Evolutionary conservation across 2,797 vertebrate species (phyloP).

Genomic region (Hydrophis major): DNA sequence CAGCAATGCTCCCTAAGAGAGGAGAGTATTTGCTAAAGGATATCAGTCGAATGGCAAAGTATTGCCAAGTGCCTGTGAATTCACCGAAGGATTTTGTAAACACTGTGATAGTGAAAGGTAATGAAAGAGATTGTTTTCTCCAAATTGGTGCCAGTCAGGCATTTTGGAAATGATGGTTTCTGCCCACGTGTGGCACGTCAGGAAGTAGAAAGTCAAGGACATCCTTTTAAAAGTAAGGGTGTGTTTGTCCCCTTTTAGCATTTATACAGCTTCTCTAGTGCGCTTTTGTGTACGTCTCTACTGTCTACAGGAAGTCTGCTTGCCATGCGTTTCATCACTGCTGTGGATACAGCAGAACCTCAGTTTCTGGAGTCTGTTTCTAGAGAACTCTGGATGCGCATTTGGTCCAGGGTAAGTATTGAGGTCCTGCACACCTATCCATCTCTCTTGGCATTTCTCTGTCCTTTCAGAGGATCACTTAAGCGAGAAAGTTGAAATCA

Average conservation of each 20-base stretch:
- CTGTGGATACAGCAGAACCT: slow-evolving; percentile 68
- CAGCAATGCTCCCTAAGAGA: slow-evolving; percentile 80
- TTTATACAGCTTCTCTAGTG: rapidly evolving
- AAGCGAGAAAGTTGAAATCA: slow-evolving; percentile 15
- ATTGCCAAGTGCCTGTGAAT: slow-evolving; percentile 77
- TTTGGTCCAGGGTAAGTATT: slow-evolving; percentile 80
- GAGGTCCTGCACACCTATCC: too few species aligned
- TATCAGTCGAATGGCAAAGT: slow-evolving; percentile 67
- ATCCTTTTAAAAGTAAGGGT: background rate
- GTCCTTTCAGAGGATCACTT: background rate
- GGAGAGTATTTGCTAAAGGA: slow-evolving; percentile 77
- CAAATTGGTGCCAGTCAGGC: background rate
- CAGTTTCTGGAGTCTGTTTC: slow-evolving; percentile 80
- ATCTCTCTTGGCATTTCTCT: background rate
- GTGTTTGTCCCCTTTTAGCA: background rate
- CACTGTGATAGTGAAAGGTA: slow-evolving; percentile 78
- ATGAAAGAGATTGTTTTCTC: slow-evolving; percentile 4
- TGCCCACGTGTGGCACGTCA: background rate
- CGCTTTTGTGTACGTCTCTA: background rate
- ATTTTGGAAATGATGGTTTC: background rate
- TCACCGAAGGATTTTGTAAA: slow-evolving; percentile 67
- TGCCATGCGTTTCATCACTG: slow-evolving; percentile 89
- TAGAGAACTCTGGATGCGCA: slow-evolving; percentile 86
- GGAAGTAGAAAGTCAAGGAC: background rate
- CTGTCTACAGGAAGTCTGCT: slow-evolving; percentile 71